Base-by-base conservation (phyloP, 2,797 vertebrate genomes). In the Microchirus variegatus region DNA sequence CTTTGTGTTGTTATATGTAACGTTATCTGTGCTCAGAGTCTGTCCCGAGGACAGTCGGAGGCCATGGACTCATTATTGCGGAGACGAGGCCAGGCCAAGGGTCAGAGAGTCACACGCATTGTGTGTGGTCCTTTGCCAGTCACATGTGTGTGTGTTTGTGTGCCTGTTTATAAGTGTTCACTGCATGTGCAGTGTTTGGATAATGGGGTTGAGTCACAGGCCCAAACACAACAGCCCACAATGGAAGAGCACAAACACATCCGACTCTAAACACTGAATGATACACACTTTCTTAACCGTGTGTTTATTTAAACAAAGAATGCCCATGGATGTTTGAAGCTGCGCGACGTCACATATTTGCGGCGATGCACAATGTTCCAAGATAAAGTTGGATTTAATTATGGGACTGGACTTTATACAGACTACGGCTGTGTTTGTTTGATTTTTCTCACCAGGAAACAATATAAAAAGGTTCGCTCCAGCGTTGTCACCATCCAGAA, bases 401-500 rank as follows among this genome's bases (percentile, higher is more conserved):
- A 1, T 17, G 8, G 3, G 31, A 8, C 9, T 9, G 2, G 13
- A 5, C 35, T 38, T 48, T n/a, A 57, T 43, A 14, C 54, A 46
- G 7, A 53, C 17, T 10, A 10, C 18, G 12, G 50, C 42, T 31
- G 10, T 60, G 3, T 53, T 5, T 13, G 62, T 65, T 70, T 63
- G 42, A 13, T 17, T 59, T 51, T 45, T 38, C 12, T 50, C 57
- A 0, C 2, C 73, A 97, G 96, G 93, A 96, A 96, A 89, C 93
- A 93, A 59, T 97, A 95, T 50, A 94, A 73, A 83, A 93, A 87
- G 75, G 91, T 94, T 68, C 83, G 92, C 73, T 87, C 87, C 89
- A 95, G 95, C 86, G 89, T 90, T 5, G 67, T 96, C 85, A 91
- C 89, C 75, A 96, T 98, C 86, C 96, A 98, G 88, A 96, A 95